Conservation (phyloP, 2,797 vertebrate genomes). For the Nyctalus aviator region DNA sequence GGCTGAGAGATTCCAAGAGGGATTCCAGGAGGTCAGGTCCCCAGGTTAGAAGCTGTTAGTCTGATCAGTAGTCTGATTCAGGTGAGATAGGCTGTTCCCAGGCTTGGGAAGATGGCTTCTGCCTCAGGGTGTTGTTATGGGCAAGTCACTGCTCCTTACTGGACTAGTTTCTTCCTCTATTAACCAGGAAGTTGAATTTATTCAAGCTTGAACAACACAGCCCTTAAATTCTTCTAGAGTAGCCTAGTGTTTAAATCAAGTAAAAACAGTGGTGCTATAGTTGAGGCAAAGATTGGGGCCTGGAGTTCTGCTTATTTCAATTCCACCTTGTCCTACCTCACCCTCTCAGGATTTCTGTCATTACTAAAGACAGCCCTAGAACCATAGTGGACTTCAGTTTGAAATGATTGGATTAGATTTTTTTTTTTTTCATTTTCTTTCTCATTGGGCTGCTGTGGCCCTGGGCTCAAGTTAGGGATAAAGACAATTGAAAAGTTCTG, state of each 20-base stretch:
- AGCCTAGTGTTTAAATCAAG: neutral
- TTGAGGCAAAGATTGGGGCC: neutral
- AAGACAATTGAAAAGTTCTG: neutral
- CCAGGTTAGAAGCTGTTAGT: neutral
- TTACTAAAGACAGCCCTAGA: neutral
- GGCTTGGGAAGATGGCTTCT: neutral
- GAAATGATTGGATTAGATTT: neutral
- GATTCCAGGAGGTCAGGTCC: neutral
- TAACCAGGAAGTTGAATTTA: neutral
- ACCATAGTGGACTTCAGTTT: neutral
- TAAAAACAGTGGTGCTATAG: neutral
- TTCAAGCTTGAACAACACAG: neutral
- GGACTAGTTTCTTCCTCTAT: neutral
- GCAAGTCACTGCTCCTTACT: slow-evolving; percentile 38
- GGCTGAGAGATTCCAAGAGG: neutral
- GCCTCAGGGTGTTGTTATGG: neutral
- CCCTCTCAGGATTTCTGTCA: neutral
- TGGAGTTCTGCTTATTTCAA: neutral
- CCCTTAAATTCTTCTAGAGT: neutral
- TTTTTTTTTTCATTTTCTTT: neutral
- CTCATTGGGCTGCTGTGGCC: neutral
- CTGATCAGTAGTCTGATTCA: neutral
- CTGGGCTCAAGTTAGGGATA: neutral
- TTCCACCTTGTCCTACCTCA: neutral
- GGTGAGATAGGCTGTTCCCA: neutral